A percentile compares a stretch with the other conserved stretches of the same genome.
These are phyloP conservation scores for Lophochroa leadbeateri DNA, from an alignment of 2,113 vertebrate genomes.

Conservation along the genomic window DNA sequence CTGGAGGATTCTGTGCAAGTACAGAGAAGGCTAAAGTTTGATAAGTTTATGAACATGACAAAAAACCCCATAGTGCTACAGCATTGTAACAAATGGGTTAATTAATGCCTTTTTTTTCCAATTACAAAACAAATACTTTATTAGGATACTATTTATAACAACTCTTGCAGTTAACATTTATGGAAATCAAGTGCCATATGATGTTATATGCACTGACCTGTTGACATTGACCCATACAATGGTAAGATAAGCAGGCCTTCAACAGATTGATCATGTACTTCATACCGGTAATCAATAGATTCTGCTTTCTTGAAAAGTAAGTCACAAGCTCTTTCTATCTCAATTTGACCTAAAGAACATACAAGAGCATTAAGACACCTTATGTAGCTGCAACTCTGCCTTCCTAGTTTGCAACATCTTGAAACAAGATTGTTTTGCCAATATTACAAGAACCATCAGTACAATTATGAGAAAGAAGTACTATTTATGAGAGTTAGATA, in stretches of 20 bases:
- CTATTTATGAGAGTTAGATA: background rate
- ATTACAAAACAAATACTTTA: background rate
- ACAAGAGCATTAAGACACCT: fast-evolving
- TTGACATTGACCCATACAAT: constrained; percentile 94
- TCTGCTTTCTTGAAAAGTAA: constrained; percentile 91
- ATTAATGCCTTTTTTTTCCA: background rate
- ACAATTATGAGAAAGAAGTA: background rate
- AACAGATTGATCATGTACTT: constrained; percentile 85
- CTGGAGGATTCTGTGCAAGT: background rate
- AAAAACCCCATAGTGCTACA: fast-evolving
- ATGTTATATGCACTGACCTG: constrained; percentile 77
- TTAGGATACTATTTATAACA: fast-evolving
- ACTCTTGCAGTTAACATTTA: fast-evolving
- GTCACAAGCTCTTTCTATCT: constrained; percentile 94
- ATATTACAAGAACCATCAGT: background rate
- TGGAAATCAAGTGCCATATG: background rate
- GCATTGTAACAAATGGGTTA: fast-evolving
- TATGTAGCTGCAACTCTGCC: background rate
- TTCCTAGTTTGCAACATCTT: background rate
- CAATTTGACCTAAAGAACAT: constrained; percentile 83
- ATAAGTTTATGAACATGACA: background rate
- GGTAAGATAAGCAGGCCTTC: constrained; percentile 94
- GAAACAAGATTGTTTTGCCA: background rate
- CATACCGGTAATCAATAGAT: constrained; percentile 88
- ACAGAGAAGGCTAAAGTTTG: background rate